Percentiles rank a stretch among this genome's conserved stretches.
phyloP scores from a whole-genome alignment of 2,113 vertebrate genomes.

The Psittacus erithacus region DNA sequence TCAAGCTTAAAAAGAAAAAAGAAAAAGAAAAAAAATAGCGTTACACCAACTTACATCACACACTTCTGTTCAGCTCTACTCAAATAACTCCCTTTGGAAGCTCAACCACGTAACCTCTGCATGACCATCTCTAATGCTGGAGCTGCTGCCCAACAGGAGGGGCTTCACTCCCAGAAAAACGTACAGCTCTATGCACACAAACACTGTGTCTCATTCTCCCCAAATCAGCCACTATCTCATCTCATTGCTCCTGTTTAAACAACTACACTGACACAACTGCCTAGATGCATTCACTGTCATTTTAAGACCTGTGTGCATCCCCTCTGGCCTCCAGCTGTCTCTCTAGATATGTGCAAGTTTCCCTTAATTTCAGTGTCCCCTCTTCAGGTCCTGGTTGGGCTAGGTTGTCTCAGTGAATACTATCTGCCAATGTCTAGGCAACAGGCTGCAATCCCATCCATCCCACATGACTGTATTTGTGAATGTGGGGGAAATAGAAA shows the following conservation, averaged over 20 bases:
- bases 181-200: accelerated
- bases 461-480: not conserved
- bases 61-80: not conserved
- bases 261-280: not conserved
- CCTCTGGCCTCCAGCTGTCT: not conserved
- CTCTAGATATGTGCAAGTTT: not conserved
- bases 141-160: not conserved
- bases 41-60: not conserved
- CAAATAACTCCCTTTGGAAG: not conserved
- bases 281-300: not conserved
- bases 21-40: not conserved
- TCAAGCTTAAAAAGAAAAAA: conserved; percentile 81
- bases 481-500: not conserved
- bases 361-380: not conserved
- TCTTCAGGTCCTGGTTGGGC: not conserved
- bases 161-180: not conserved
- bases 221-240: not conserved
- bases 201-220: not conserved
- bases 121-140: not conserved
- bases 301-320: not conserved
- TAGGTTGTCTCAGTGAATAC: not conserved
- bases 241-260: not conserved
- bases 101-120: not conserved
- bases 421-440: not conserved
- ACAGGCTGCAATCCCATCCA: not conserved